phyloP scores from a whole-genome alignment of 2,113 vertebrate species.

The Pituophis catenifer region DNA sequence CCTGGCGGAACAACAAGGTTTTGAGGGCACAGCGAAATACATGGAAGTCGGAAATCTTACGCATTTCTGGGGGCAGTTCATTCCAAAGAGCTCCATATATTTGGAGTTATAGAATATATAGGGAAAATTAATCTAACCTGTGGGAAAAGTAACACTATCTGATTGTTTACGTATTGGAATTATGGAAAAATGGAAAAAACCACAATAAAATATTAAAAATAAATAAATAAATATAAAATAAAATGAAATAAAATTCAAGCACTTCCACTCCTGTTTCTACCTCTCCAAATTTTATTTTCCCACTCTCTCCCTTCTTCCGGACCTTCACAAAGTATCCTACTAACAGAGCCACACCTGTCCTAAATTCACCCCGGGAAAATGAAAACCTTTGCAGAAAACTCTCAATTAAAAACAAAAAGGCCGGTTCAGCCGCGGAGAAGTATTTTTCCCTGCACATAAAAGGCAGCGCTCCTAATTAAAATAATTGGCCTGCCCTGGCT shows the following conservation, averaged over 20 bases:
- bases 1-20: too few species aligned
- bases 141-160: too few species aligned
- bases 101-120: too few species aligned
- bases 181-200: too few species aligned
- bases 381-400: background rate
- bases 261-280: background rate
- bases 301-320: background rate
- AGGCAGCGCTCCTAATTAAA: slow-evolving; percentile 44
- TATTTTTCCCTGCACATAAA: slow-evolving; percentile 28
- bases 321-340: background rate
- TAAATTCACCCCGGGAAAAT: background rate
- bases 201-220: too few species aligned
- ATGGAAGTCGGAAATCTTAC: too few species aligned
- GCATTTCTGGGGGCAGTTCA: too few species aligned
- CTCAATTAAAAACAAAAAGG: background rate
- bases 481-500: background rate
- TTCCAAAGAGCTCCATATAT: too few species aligned
- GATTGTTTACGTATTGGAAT: too few species aligned
- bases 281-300: background rate
- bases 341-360: background rate
- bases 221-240: too few species aligned
- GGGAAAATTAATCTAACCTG: too few species aligned
- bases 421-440: background rate
- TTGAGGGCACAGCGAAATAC: too few species aligned
- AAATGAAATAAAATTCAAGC: background rate